phyloP scores from a whole-genome alignment of 2,797 vertebrate species.

The Peromyscus aztecus region DNA sequence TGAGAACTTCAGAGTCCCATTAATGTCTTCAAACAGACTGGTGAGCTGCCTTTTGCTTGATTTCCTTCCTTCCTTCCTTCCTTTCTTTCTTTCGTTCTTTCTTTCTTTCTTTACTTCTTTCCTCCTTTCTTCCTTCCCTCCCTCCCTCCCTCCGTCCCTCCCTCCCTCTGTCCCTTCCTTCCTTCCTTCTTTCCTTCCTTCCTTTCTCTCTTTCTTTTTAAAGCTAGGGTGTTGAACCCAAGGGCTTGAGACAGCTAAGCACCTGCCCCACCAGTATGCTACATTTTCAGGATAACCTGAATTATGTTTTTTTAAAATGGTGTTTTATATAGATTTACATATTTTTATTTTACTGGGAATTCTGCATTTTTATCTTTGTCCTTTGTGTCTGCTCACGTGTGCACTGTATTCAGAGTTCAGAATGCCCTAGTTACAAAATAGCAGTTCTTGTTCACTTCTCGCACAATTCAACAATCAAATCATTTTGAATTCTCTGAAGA shows the following conservation, averaged over 20 bases:
- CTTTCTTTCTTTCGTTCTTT: neutral
- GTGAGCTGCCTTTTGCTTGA: neutral
- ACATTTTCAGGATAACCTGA: neutral
- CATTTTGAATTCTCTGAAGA: constrained; percentile 77
- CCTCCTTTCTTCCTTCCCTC: too few relatives aligned
- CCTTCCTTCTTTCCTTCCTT: too few relatives aligned
- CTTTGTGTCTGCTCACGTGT: constrained; percentile 59
- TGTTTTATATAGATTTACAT: constrained; percentile 1
- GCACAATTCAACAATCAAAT: constrained; percentile 74
- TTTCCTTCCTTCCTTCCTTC: neutral
- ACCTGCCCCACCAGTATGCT: neutral
- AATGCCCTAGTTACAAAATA: constrained; percentile 77
- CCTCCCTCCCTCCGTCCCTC: too few relatives aligned
- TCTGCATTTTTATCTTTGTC: constrained; percentile 44
- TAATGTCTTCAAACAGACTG: neutral
- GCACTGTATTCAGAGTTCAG: constrained; percentile 49
- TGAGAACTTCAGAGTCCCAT: neutral
- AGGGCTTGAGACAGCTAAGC: neutral
- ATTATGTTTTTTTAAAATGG: neutral
- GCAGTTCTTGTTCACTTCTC: constrained; percentile 68
- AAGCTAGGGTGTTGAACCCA: neutral
- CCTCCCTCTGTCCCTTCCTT: too few relatives aligned
- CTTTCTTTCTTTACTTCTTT: too few relatives aligned
- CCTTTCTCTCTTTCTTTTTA: neutral
- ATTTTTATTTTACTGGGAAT: constrained; percentile 56